A percentile compares a stretch with the other conserved stretches of the same genome.
Evolutionary conservation across 2,113 vertebrate genomes (phyloP).

Genomic region (Cyprinodon brontotheroides): DNA sequence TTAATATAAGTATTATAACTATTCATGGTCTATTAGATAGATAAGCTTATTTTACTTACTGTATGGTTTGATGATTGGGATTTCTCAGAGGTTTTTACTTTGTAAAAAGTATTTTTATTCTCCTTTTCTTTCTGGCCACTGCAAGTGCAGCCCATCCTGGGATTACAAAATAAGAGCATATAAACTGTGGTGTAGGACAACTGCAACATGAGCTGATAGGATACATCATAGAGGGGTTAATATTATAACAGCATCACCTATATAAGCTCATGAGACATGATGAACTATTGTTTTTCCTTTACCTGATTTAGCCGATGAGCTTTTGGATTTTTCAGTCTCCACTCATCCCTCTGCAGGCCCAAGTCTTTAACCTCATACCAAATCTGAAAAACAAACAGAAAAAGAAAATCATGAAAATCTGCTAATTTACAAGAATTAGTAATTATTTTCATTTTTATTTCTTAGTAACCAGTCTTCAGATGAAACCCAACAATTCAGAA

Average conservation of each 20-base stretch:
- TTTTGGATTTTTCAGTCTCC: constrained; percentile 45
- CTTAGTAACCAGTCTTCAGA: background rate
- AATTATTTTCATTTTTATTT: background rate
- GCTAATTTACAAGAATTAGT: background rate
- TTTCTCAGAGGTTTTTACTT: constrained; percentile 28
- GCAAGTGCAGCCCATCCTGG: constrained; percentile 79
- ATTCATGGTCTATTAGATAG: too few species aligned
- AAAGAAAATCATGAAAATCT: background rate
- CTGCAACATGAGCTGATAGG: background rate
- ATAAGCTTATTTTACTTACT: constrained; percentile 40
- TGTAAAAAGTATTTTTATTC: constrained; percentile 9
- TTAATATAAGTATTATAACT: background rate
- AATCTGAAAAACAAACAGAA: constrained; percentile 25
- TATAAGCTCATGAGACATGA: background rate
- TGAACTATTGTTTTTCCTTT: background rate
- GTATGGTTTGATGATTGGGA: constrained; percentile 24
- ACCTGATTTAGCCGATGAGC: constrained; percentile 62
- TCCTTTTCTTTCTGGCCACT: constrained; percentile 64
- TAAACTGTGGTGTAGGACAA: background rate
- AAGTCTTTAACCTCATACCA: constrained; percentile 56
- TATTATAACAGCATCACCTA: background rate
- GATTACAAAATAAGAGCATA: background rate
- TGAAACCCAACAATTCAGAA: background rate
- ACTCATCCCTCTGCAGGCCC: constrained; percentile 33
- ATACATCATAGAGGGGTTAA: background rate